phyloP scores from a whole-genome alignment of 2,888 invertebrate species.

The Alloplasta piceator region DNA sequence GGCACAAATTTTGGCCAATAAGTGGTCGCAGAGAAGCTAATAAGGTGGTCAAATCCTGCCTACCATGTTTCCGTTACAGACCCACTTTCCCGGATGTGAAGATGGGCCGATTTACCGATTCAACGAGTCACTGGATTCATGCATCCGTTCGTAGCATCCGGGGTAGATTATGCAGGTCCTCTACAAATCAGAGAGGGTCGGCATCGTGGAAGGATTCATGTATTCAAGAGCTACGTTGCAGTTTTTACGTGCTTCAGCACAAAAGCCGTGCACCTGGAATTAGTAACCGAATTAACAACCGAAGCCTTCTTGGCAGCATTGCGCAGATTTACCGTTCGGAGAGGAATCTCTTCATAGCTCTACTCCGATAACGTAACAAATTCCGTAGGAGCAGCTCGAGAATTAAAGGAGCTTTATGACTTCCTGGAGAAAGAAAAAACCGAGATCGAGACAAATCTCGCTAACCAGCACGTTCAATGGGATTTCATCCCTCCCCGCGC shows the following conservation, averaged over 20 bases:
- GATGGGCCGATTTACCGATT: constrained; percentile 76
- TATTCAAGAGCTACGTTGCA: constrained; percentile 47
- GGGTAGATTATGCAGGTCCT: constrained; percentile 56
- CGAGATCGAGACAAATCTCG: neutral
- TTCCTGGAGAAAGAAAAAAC: neutral
- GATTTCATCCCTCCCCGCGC: neutral
- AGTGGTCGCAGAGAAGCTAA: constrained; percentile 68
- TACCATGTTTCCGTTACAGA: constrained; percentile 70
- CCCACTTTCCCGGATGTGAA: constrained; percentile 67
- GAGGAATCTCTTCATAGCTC: constrained; percentile 72
- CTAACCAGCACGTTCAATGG: neutral
- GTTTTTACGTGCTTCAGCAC: constrained; percentile 64
- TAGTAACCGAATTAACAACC: constrained; percentile 71
- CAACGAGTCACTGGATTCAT: constrained; percentile 69
- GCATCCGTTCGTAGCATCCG: constrained; percentile 69
- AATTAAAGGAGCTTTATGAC: constrained; percentile 50
- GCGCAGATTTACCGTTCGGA: constrained; percentile 71
- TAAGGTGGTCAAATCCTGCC: constrained; percentile 69
- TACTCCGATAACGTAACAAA: constrained; percentile 77
- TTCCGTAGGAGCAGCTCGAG: constrained; percentile 73
- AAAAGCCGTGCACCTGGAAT: constrained; percentile 72
- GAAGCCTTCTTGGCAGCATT: constrained; percentile 74
- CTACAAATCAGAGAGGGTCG: constrained; percentile 63
- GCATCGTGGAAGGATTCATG: constrained; percentile 16
- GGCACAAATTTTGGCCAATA: constrained; percentile 73